These are phyloP conservation scores for Mormyrops boulengeri DNA, from an alignment of 2,797 vertebrate genomes.

Conservation along the genomic window DNA sequence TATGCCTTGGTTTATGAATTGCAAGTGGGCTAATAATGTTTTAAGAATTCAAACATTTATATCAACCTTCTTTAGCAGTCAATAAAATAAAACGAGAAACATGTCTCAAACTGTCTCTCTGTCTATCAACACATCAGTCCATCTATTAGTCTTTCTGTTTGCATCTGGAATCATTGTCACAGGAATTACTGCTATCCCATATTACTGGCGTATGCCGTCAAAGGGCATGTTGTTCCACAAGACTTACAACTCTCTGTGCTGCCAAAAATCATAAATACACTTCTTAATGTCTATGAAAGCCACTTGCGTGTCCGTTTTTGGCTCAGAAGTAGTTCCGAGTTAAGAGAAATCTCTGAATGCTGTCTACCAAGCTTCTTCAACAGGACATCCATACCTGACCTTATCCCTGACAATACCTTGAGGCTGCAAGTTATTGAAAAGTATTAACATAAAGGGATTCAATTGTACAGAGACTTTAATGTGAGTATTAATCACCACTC, in stretches of 20 bases:
- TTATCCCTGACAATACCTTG: not conserved
- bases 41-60: not conserved
- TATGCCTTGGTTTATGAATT: not conserved
- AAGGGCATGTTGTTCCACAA: not conserved
- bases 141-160: not conserved
- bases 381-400: not conserved
- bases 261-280: not conserved
- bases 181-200: not conserved
- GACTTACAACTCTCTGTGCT: not conserved
- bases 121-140: not conserved
- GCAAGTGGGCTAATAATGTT: not conserved
- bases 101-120: not conserved
- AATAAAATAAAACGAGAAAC: not conserved
- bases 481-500: not conserved
- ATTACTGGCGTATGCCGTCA: not conserved
- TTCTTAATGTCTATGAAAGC: not conserved
- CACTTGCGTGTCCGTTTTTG: not conserved
- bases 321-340: not conserved
- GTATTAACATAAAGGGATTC: constrained; percentile 1
- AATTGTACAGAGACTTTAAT: not conserved
- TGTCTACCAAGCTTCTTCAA: not conserved
- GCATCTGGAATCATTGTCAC: not conserved
- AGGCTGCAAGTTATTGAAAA: not conserved
- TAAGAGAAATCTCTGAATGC: not conserved
- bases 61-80: not conserved